A percentile compares a stretch with the other conserved stretches of the same genome.
These are phyloP conservation scores for Agriopis aurantiaria DNA, from an alignment of 2,888 invertebrate genomes.

Conservation along the genomic window DNA sequence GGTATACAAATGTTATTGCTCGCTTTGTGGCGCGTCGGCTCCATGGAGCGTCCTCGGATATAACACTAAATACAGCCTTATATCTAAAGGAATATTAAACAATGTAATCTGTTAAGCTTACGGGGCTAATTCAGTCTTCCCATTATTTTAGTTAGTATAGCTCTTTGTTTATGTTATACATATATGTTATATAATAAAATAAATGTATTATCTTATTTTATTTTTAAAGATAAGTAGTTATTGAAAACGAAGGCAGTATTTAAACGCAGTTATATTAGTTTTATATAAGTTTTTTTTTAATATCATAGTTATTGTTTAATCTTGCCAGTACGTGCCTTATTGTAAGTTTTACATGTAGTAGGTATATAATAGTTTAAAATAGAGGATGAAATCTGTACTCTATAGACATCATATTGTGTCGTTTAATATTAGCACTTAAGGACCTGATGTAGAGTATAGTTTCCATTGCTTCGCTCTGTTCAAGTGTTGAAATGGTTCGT, in stretches of 20 bases:
- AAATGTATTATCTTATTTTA: too few species aligned
- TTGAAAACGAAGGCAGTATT: conserved; percentile 33
- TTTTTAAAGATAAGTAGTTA: conserved; percentile 5
- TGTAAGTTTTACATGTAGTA: not conserved
- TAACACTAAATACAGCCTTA: not conserved
- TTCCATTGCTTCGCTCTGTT: not conserved
- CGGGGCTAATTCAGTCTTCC: conserved; percentile 9
- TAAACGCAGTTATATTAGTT: conserved; percentile 29
- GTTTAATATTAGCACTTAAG: not conserved
- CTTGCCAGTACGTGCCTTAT: conserved; percentile 68
- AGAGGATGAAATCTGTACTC: not conserved
- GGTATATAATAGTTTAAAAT: not conserved
- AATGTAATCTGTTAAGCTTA: conserved; percentile 6
- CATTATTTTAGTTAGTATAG: not conserved
- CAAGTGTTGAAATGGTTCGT: not conserved
- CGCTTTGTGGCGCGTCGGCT: too few species aligned
- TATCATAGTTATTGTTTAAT: conserved; percentile 35
- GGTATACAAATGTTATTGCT: too few species aligned
- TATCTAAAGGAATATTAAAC: not conserved
- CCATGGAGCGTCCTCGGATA: not conserved
- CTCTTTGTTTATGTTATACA: not conserved
- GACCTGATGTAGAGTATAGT: not conserved
- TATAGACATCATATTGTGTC: not conserved
- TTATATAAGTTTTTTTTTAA: conserved; percentile 1
- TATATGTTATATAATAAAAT: too few species aligned